Evolutionary conservation across 2,113 vertebrate species (phyloP).

Genomic region (Piaya cayana): DNA sequence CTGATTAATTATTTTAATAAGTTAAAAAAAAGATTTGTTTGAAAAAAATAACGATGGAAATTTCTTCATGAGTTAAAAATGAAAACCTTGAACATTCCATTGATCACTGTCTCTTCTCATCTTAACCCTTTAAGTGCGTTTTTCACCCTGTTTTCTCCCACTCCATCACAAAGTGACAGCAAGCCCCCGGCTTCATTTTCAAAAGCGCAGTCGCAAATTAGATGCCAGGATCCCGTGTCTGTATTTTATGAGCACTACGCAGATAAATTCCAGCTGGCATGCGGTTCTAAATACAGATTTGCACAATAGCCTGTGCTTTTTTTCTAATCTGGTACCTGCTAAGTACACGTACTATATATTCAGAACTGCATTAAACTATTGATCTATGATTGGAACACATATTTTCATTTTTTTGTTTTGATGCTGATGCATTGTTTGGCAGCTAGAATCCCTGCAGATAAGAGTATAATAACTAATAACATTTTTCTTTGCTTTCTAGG

Average conservation of each 20-base stretch:
- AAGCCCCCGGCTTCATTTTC: background rate
- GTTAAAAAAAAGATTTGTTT: background rate
- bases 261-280: constrained; percentile 19
- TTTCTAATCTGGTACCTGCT: background rate
- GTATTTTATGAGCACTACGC: background rate
- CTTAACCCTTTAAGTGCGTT: background rate
- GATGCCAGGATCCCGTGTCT: background rate
- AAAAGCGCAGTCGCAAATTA: background rate
- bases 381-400: constrained; percentile 56
- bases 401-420: constrained; percentile 67
- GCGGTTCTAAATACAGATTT: background rate
- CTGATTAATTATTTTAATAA: background rate
- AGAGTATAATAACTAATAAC: constrained; percentile 75
- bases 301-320: background rate
- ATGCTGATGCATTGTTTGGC: constrained; percentile 67
- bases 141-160: background rate
- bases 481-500: constrained; percentile 79
- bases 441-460: constrained; percentile 68
- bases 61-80: background rate
- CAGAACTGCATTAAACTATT: constrained; percentile 42
- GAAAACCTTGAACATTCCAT: background rate
- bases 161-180: background rate
- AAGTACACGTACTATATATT: constrained; percentile 1
- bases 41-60: background rate
- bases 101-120: background rate